Evolutionary conservation across 2,113 vertebrate genomes (phyloP).

Genomic region (Erythrocercus mccallii): DNA sequence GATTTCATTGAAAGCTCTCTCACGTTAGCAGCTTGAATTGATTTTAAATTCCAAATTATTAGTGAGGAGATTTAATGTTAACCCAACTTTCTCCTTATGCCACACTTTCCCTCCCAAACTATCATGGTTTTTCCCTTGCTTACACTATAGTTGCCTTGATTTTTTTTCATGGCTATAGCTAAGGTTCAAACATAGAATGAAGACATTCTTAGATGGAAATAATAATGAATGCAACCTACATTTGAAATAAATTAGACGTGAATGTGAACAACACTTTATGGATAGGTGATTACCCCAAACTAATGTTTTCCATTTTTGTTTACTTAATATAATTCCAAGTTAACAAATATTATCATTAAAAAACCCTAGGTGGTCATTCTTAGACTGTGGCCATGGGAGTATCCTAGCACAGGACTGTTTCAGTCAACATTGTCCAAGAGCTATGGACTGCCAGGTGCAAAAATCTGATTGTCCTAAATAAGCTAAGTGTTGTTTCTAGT

Average conservation of each 20-base stretch:
- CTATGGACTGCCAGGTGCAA: neutral
- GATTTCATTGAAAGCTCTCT: slow-evolving; percentile 16
- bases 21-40: neutral
- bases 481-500: neutral
- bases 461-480: neutral
- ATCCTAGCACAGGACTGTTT: neutral
- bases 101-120: neutral
- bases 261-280: neutral
- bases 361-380: neutral
- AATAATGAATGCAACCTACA: neutral
- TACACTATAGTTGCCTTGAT: neutral
- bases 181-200: neutral
- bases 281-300: neutral
- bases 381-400: neutral
- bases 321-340: neutral
- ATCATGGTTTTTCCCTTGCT: neutral
- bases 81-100: neutral
- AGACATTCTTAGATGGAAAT: neutral
- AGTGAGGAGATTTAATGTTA: neutral
- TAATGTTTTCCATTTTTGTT: neutral
- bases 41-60: slow-evolving; percentile 39
- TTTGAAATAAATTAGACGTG: neutral
- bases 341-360: neutral
- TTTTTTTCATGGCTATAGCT: neutral
- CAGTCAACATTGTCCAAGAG: neutral